These are phyloP conservation scores for Eonycteris spelaea DNA, from an alignment of 2,113 vertebrate species.

Conservation along the genomic window DNA sequence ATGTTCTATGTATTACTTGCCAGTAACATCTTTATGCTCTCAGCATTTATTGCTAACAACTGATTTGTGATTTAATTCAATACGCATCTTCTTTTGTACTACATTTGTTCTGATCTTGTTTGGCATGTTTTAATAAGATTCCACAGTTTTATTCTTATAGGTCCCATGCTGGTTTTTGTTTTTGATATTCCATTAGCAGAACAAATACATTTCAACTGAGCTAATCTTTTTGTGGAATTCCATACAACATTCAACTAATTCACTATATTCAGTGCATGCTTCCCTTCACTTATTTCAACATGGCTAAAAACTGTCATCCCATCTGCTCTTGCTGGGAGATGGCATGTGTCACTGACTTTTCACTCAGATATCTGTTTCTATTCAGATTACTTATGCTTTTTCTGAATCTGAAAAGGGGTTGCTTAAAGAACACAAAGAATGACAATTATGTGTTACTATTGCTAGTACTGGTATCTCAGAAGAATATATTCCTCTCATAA, in stretches of 20 bases:
- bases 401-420: not conserved
- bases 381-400: not conserved
- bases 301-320: not conserved
- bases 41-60: not conserved
- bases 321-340: slow-evolving; percentile 9
- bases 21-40: not conserved
- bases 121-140: not conserved
- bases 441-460: not conserved
- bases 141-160: not conserved
- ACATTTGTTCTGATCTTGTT: not conserved
- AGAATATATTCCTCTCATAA: not conserved
- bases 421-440: not conserved
- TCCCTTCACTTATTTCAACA: not conserved
- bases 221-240: not conserved
- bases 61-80: not conserved
- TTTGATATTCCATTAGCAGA: not conserved
- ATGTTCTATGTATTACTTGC: not conserved
- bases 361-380: not conserved
- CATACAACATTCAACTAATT: not conserved
- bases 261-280: not conserved
- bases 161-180: not conserved
- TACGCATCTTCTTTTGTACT: not conserved
- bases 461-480: not conserved
- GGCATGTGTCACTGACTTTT: slow-evolving; percentile 21
- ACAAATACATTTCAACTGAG: not conserved